Base-by-base conservation (phyloP, 1,140 invertebrate species). In the Zaprionus lachaisei region DNA sequence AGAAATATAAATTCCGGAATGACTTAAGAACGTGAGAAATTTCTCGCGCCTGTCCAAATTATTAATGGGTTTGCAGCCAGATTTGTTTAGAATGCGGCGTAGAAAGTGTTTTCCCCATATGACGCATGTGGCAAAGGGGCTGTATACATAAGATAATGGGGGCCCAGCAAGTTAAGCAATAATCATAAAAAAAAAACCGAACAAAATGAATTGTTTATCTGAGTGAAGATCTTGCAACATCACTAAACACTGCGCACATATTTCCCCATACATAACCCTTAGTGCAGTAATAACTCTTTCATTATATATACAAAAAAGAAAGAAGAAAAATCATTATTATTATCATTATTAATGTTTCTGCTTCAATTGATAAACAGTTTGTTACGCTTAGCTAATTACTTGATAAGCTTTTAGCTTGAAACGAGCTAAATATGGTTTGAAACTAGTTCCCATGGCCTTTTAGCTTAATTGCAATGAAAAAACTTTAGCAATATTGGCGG, bases 1-100 rank as follows among this genome's bases (percentile, higher is more conserved):
- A 47, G 7, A 44, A 7, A 47, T 17, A 47, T 17, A 47, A 47
- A 47, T 7, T 9, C n/a, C n/a, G 11, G 41, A 17, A 47, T 51
- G 20, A 51, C 47, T 26, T 49, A 37, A 17, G 12, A 51, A 28
- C 65, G 60, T 70, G 64, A 67, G 65, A 69, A 69, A 69, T 70
- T 63, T 55, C 24, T 62, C 20, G 31, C 22, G 26, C 65, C 55
- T 58, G 24, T 17, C 55, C 7, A 7, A 58, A 67, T 58, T 58
- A 67, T 67, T 58, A 57, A 62, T 57, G 31, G 14, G 20, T 26
- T 70, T 66, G 55, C 57, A 34, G 62, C 20, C 34, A 24, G 31
- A 66, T 66, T 47, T 64, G 44, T 49, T 61, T 63, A 15, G 56
- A 67, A 55, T 72, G 63, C 58, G 57, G 73, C 77, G 77, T 79